Conservation (phyloP, 2,797 vertebrate genomes). For the Onychomys leucogaster region DNA sequence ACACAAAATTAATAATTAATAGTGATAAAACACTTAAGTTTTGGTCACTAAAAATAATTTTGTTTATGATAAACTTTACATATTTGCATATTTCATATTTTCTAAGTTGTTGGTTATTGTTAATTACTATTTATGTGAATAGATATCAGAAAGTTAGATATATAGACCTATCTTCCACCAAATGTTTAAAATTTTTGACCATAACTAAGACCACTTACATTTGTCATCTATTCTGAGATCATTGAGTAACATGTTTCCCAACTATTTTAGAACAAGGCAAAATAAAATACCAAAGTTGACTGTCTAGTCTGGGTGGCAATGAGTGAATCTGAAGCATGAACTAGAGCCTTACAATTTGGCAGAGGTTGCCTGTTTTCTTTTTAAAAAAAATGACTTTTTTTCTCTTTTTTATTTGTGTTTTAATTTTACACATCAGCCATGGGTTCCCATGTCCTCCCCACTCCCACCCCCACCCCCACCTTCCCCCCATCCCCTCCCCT, state of each 20-base stretch:
- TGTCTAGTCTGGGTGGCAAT: background rate
- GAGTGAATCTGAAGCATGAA: background rate
- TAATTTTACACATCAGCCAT: too few species aligned
- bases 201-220: background rate
- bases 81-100: background rate
- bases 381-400: too few species aligned
- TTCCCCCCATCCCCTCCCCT: too few species aligned
- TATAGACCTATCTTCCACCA: background rate
- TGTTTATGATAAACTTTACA: background rate
- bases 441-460: too few species aligned
- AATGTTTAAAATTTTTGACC: background rate
- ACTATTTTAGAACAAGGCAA: background rate
- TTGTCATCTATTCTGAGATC: background rate
- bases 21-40: background rate
- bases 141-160: background rate
- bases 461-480: too few species aligned
- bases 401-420: too few species aligned
- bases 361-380: background rate
- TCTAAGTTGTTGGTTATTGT: background rate
- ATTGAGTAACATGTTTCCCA: background rate
- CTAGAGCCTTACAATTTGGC: background rate
- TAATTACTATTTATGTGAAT: background rate
- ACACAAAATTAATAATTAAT: background rate
- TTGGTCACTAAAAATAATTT: background rate
- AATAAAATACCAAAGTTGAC: background rate